These are phyloP conservation scores for Spea multiplicata DNA, from an alignment of 2,113 vertebrate species.

Conservation along the genomic window DNA sequence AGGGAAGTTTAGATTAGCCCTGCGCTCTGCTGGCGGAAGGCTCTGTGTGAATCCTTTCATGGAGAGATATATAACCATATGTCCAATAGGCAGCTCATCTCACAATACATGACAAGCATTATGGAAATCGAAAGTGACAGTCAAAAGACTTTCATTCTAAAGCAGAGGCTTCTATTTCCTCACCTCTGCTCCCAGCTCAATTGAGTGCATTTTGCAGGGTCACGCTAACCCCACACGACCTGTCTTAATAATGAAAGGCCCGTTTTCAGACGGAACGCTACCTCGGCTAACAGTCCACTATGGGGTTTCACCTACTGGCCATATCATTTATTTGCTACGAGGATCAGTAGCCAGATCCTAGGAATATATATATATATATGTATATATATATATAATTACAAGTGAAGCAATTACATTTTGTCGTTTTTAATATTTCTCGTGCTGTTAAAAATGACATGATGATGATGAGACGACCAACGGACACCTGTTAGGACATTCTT, in stretches of 20 bases:
- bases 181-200: constrained; percentile 43
- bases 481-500: too few relatives aligned
- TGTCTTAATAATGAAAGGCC: constrained; percentile 43
- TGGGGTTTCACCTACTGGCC: constrained; percentile 12
- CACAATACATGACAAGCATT: constrained; percentile 41
- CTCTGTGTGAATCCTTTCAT: constrained; percentile 11
- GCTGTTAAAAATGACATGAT: too few relatives aligned
- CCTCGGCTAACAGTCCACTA: constrained; percentile 27
- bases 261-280: constrained; percentile 26
- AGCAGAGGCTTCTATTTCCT: constrained; percentile 39
- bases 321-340: constrained; percentile 15
- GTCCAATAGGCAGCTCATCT: constrained; percentile 41
- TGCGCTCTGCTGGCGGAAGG: background rate
- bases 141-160: constrained; percentile 42
- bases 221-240: constrained; percentile 21
- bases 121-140: constrained; percentile 47
- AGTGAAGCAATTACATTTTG: too few relatives aligned
- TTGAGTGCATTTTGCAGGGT: constrained; percentile 31
- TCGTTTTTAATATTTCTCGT: too few relatives aligned
- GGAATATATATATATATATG: background rate
- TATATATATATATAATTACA: too few relatives aligned
- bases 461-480: too few relatives aligned
- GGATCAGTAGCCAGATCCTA: background rate
- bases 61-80: constrained; percentile 7
- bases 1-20: background rate